Percentiles rank a stretch among this genome's conserved stretches.
phyloP scores from a whole-genome alignment of 2,888 invertebrate genomes.

The Vannuccia rotundouncinata region DNA sequence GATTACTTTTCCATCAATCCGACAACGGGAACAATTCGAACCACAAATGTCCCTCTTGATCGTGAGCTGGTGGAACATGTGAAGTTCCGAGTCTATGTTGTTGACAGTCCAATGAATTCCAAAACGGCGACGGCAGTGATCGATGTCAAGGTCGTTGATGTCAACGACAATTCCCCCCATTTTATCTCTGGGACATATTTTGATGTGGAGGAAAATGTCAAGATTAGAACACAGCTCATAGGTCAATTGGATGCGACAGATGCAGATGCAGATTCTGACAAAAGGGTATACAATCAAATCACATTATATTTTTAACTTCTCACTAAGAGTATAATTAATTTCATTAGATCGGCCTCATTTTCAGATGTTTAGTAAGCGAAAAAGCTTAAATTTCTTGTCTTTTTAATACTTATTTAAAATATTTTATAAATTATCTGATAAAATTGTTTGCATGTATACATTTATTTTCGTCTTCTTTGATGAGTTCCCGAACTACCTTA shows the following conservation, averaged over 20 bases:
- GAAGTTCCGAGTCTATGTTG: neutral
- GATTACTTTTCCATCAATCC: constrained; percentile 20
- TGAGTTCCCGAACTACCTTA: too few species aligned
- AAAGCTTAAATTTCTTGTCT: too few species aligned
- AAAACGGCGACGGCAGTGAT: neutral
- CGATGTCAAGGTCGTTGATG: neutral
- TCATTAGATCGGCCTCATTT: too few species aligned
- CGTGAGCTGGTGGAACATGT: constrained; percentile 8
- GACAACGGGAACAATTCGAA: neutral
- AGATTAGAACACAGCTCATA: neutral
- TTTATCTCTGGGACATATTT: neutral
- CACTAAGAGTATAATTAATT: too few species aligned
- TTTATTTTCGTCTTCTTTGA: too few species aligned
- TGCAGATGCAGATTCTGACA: neutral
- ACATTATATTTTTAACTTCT: too few species aligned
- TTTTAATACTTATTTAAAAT: too few species aligned
- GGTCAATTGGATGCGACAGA: neutral
- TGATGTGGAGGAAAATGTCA: neutral
- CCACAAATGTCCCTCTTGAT: neutral
- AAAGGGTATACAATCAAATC: too few species aligned
- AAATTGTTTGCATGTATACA: too few species aligned
- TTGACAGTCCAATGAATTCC: neutral
- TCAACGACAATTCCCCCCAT: neutral
- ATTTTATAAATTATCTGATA: too few species aligned
- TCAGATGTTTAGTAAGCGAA: too few species aligned